Evolutionary conservation across 64 coral and sea anemone species (phyloP).

Genomic region (Montipora cactus): DNA sequence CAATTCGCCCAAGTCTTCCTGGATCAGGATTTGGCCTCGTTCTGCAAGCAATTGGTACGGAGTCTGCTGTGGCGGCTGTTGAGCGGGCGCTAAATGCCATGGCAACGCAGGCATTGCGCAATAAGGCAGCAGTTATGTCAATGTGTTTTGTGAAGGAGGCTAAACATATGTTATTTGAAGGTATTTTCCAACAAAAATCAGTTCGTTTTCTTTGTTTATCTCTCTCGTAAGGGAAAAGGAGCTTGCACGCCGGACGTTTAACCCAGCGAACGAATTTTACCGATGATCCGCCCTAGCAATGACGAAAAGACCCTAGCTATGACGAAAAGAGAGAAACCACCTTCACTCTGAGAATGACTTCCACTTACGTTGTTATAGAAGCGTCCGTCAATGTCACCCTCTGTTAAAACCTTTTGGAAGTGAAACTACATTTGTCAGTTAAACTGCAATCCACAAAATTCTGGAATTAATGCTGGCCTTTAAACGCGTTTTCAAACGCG

Average conservation of each 20-base stretch:
- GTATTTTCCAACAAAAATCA: background rate
- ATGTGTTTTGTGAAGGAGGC: conserved; percentile 93
- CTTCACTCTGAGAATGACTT: too few relatives aligned
- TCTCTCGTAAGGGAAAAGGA: too few relatives aligned
- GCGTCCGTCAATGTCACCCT: too few relatives aligned
- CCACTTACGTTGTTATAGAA: too few relatives aligned
- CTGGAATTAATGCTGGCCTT: too few relatives aligned
- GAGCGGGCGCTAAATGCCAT: conserved; percentile 81
- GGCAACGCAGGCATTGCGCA: conserved; percentile 67
- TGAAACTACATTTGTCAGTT: background rate
- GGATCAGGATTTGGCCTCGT: conserved; percentile 73
- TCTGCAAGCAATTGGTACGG: conserved; percentile 85
- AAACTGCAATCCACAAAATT: too few relatives aligned
- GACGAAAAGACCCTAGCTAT: background rate
- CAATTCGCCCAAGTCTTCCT: conserved; percentile 74
- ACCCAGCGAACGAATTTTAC: too few relatives aligned
- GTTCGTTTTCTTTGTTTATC: background rate
- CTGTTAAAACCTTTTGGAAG: background rate
- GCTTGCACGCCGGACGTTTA: too few relatives aligned
- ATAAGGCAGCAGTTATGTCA: conserved; percentile 78
- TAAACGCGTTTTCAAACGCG: too few relatives aligned
- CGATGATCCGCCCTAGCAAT: too few relatives aligned
- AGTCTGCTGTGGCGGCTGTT: conserved; percentile 75
- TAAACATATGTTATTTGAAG: conserved; percentile 90
- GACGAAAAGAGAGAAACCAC: too few relatives aligned